phyloP scores from a whole-genome alignment of 2,888 invertebrate genomes.

The Penaeus monodon region DNA sequence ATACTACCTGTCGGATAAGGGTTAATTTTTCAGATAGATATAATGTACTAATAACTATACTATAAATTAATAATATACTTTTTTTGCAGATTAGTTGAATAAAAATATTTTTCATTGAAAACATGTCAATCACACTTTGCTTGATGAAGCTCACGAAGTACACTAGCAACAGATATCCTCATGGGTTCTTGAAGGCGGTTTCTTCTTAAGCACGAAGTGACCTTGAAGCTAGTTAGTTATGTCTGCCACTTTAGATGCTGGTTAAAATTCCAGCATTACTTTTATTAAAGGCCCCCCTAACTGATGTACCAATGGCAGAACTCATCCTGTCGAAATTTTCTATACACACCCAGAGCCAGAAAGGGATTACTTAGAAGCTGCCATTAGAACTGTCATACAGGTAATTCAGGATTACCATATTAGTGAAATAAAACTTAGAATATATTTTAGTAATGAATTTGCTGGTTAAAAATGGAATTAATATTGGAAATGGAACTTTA shows the following conservation, averaged over 20 bases:
- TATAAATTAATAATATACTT: too few relatives aligned
- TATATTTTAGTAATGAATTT: background rate
- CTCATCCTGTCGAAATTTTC: slow-evolving; percentile 97
- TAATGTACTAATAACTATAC: too few relatives aligned
- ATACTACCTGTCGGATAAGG: too few relatives aligned
- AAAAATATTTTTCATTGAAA: background rate
- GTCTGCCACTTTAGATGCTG: slow-evolving; percentile 99
- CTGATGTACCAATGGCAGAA: slow-evolving; percentile 98
- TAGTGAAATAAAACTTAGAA: background rate
- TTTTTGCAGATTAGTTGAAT: too few relatives aligned
- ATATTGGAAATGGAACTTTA: background rate
- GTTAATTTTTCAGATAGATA: too few relatives aligned
- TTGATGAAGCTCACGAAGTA: slow-evolving; percentile 99
- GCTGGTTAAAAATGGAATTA: background rate
- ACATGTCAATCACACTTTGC: slow-evolving; percentile 85
- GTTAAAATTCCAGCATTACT: slow-evolving; percentile 97
- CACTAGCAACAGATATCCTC: slow-evolving; percentile 96
- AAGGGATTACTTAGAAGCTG: slow-evolving; percentile 96
- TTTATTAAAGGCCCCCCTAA: slow-evolving; percentile 96
- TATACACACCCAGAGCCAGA: slow-evolving; percentile 99
- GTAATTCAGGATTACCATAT: slow-evolving; percentile 67
- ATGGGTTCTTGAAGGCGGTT: slow-evolving; percentile 99
- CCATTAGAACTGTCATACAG: slow-evolving; percentile 95
- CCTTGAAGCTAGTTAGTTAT: slow-evolving; percentile 97
- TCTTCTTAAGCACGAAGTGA: slow-evolving; percentile 90